phyloP scores from a whole-genome alignment of 2,113 vertebrate species.

The Herpetotheres cachinnans region DNA sequence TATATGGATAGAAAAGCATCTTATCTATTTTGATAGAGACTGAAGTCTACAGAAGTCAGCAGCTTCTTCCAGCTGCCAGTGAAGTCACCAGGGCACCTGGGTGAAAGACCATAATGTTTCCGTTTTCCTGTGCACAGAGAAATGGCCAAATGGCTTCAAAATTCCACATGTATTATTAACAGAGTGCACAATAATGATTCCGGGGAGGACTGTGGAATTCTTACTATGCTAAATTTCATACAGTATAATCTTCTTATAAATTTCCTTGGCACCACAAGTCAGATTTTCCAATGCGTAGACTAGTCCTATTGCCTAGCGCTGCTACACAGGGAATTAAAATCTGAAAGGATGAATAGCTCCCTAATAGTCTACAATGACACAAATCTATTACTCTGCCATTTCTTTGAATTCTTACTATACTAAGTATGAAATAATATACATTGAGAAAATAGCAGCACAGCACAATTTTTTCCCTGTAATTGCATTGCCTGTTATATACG shows the following conservation, averaged over 20 bases:
- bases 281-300: background rate
- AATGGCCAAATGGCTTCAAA: background rate
- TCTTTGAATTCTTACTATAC: background rate
- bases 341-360: background rate
- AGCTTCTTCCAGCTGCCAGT: background rate
- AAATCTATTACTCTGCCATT: background rate
- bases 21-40: background rate
- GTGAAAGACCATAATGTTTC: background rate
- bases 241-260: background rate
- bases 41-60: background rate
- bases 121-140: background rate
- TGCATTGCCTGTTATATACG: background rate
- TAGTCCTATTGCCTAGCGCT: background rate
- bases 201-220: background rate
- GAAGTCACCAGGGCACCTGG: background rate
- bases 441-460: background rate
- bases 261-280: background rate
- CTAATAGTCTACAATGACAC: background rate
- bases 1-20: background rate
- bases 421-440: slow-evolving; percentile 1
- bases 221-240: slow-evolving; percentile 6
- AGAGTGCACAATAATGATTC: background rate
- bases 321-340: background rate
- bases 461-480: background rate
- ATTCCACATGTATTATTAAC: background rate